Base-by-base conservation (phyloP, 2,797 vertebrate species). In the Sebastes oblongus region DNA sequence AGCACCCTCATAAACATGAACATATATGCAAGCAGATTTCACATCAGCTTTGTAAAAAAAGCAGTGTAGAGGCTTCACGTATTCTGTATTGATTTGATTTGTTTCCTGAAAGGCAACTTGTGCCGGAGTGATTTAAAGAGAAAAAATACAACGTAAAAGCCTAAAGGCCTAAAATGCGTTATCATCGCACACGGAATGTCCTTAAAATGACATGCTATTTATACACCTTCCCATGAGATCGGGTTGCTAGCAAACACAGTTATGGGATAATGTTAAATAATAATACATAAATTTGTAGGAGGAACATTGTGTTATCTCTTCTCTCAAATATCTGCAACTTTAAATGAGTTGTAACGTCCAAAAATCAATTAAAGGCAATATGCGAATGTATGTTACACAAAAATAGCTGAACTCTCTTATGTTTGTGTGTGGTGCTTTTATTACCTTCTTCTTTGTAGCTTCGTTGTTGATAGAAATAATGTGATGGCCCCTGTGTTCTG, bases 401-500 rank as follows among this genome's bases (percentile, higher is more conserved):
- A 54, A 50, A 36, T 20, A n/a, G 25, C 5, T 2, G 29, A 36
- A 13, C 6, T 14, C 9, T 24, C 18, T 4, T 7, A 20, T 30
- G 10, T 39, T 9, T n/a, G 2, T 59, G 4, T 14, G 4, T 14
- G 10, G 0, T 6, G 7, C 9, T 32, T n/a, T 60, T 6, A 8
- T 25, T 69, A 91, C 94, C 92, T 89, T 94, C 52, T 76, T 93
- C 39, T 77, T 93, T 2, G 68, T 22, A 0, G 89, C 88, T 58
- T 94, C 92, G 34, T 11, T 78, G 42, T 81, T 58, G 13, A 92
- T 52, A 4, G 91, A 65, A 9, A 93, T 54, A 0, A 90, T 65
- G 50, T 81, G 85, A 50, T 92, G 93, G 10, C 89, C 85, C 30
- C 79, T 65, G 90, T 96, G 95, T 6, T 96, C 94, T 0, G 88